These are phyloP conservation scores for Spermophilus dauricus DNA, from an alignment of 2,113 vertebrate species.

Conservation along the genomic window DNA sequence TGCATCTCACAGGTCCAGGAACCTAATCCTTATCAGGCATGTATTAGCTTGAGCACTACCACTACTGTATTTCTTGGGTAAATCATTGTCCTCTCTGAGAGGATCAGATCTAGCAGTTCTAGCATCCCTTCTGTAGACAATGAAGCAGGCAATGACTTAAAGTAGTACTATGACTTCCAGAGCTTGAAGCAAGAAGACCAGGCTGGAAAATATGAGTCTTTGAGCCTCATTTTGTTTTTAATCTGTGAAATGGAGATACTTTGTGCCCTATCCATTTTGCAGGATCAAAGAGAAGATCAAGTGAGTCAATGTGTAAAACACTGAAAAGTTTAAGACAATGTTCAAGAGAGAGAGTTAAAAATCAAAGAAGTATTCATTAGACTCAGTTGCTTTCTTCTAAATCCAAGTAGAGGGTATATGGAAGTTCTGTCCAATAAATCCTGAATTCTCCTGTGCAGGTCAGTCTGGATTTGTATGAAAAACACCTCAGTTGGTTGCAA, in stretches of 20 bases:
- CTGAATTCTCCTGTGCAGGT: conserved; percentile 33
- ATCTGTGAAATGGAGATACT: conserved; percentile 49
- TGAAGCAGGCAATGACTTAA: conserved; percentile 48
- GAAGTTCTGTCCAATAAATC: conserved; percentile 49
- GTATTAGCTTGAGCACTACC: background rate
- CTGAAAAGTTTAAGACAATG: conserved; percentile 26
- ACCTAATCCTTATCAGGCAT: background rate
- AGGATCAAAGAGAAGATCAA: conserved; percentile 28
- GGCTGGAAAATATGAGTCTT: background rate
- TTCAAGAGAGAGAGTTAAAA: conserved; percentile 48
- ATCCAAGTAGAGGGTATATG: conserved; percentile 11
- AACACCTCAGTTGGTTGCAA: background rate
- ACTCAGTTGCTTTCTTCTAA: conserved; percentile 42
- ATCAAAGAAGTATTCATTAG: conserved; percentile 27
- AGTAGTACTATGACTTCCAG: conserved; percentile 40
- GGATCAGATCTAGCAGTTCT: background rate
- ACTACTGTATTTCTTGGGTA: background rate
- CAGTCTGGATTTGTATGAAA: conserved; percentile 45
- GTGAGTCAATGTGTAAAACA: conserved; percentile 47
- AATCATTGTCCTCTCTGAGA: conserved; percentile 31
- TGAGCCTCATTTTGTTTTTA: conserved; percentile 67
- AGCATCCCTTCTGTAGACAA: conserved; percentile 20
- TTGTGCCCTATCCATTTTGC: background rate
- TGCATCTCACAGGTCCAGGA: background rate
- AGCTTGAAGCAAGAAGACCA: conserved; percentile 38